phyloP scores from a whole-genome alignment of 2,113 vertebrate species.

The Stigmatopora nigra region DNA sequence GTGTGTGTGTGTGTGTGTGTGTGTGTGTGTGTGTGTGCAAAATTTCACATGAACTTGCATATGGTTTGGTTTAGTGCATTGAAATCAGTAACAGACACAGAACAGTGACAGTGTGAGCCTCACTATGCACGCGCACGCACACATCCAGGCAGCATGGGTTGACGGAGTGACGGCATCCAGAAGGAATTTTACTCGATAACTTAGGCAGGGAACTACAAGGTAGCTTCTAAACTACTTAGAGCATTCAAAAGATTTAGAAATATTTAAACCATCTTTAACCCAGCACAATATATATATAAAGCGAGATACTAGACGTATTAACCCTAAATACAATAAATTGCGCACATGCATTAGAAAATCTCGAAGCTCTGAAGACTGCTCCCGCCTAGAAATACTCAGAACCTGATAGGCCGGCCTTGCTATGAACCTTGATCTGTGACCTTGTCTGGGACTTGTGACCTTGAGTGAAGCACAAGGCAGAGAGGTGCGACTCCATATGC shows the following conservation, averaged over 20 bases:
- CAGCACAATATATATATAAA: not conserved
- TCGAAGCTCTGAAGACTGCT: slow-evolving; percentile 53
- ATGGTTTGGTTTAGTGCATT: slow-evolving; percentile 64
- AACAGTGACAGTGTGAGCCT: slow-evolving; percentile 57
- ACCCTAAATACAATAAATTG: not conserved
- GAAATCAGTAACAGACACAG: slow-evolving; percentile 64
- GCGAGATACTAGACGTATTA: not conserved
- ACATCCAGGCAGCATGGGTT: slow-evolving; percentile 39
- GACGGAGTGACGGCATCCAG: slow-evolving; percentile 62
- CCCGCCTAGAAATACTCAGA: slow-evolving; percentile 38
- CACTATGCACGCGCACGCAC: slow-evolving; percentile 29
- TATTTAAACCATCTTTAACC: slow-evolving; percentile 14
- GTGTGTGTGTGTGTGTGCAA: slow-evolving; percentile 40
- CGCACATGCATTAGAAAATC: not conserved
- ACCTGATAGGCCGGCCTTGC: slow-evolving; percentile 61
- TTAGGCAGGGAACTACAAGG: slow-evolving; percentile 46
- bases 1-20: slow-evolving; percentile 20
- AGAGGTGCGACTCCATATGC: slow-evolving; percentile 42
- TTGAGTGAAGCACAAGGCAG: slow-evolving; percentile 60
- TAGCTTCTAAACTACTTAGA: slow-evolving; percentile 44
- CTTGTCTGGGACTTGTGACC: slow-evolving; percentile 72
- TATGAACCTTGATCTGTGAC: slow-evolving; percentile 71
- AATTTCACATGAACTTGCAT: slow-evolving; percentile 55
- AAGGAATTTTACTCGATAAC: slow-evolving; percentile 63
- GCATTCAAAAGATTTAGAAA: slow-evolving; percentile 6